Percentiles rank a stretch among this genome's conserved stretches.
phyloP scores from a whole-genome alignment of 2,113 vertebrate species.

The Riparia riparia region DNA sequence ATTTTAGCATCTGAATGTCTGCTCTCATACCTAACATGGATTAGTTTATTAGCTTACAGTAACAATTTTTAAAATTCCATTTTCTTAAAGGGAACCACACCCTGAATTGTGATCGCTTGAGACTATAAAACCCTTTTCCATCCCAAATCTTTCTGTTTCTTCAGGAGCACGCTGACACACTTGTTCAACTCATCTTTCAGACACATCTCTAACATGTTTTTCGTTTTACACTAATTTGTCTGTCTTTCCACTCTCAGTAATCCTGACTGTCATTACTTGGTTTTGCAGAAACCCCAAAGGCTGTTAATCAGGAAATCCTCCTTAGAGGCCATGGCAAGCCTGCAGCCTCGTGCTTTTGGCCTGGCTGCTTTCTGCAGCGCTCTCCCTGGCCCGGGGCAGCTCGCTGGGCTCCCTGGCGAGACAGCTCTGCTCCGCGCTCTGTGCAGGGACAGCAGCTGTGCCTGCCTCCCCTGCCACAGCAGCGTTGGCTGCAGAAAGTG shows the following conservation, averaged over 20 bases:
- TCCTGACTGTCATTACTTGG: neutral
- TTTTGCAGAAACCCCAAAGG: neutral
- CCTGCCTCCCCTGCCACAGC: neutral
- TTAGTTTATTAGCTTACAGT: neutral
- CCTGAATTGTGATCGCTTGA: neutral
- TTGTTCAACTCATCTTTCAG: neutral
- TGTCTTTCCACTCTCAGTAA: neutral
- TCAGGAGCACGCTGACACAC: neutral
- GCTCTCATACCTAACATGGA: neutral
- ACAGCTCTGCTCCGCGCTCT: neutral
- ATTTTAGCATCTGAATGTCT: neutral
- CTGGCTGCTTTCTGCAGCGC: neutral
- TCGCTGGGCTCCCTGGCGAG: rapidly evolving
- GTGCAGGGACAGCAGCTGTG: neutral
- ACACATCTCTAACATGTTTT: neutral
- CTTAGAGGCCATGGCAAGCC: neutral
- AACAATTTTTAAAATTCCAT: neutral
- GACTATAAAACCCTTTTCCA: neutral
- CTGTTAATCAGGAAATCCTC: neutral
- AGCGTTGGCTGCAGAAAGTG: neutral
- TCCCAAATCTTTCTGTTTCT: neutral
- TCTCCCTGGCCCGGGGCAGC: rapidly evolving
- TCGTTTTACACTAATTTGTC: neutral
- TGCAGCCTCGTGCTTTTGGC: neutral
- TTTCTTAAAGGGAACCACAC: neutral